Evolutionary conservation across 2,797 vertebrate genomes (phyloP), one percentile per base, ranked within the genome.

Genomic region (Atherinosoma microstoma): DNA sequence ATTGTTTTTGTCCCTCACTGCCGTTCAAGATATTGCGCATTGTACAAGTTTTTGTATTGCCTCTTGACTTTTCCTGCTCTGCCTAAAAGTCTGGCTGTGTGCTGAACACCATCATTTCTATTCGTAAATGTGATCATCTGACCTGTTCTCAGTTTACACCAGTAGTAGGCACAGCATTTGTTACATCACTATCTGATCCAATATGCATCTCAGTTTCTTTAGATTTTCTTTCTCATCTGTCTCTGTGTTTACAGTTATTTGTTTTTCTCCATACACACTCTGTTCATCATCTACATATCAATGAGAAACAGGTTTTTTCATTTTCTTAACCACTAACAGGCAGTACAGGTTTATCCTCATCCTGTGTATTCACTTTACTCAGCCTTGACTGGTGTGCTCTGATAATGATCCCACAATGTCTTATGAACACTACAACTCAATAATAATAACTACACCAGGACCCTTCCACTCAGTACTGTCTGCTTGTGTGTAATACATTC

Each of bases 361-460:
- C 35, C 4, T 64, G 29, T 34, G 13, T 6, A 22, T 64, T 36
- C 1, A 27, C 29, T 10, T 70, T 58, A 20, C 4, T 1, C 10
- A 58, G 49, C 11, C 51, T 69, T 1, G 32, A 64, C 5, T 59
- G 27, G 27, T 70, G 74, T 4, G 49, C 60, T 18, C 42, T 40
- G 18, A 70, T 29, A 40, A 42, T n/a, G 8, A 35, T 56, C 0
- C 75, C 64, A 12, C 78, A 64, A 54, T 82, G 79, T 35, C 76
- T 73, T 0, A 80, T 56, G 72, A 88, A 81, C 4, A 90, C 40
- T 11, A 82, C 76, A 18, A 45, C 75, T 13, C 72, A 79, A 71
- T 80, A n/a, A 71, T 80, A n/a, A 85, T 84, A 6, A 83, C 76
- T 0, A 76, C 34, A 3, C 82, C 79, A 32, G 79, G 76, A 1